These are phyloP conservation scores for Cordilura impudica DNA, from an alignment of 2,888 invertebrate genomes.

Conservation along the genomic window DNA sequence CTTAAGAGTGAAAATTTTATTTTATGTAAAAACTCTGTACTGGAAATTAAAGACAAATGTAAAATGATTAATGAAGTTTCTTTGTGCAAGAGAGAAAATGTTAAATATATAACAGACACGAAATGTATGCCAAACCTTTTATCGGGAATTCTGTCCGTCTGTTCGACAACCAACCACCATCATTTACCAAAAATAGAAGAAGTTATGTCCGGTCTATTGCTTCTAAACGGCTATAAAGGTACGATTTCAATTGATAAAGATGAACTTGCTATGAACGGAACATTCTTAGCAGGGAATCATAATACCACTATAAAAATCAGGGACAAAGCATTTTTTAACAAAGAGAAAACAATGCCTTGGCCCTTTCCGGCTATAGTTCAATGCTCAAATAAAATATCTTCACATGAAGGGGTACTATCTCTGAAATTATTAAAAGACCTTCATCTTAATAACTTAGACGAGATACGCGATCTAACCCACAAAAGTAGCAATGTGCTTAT, in stretches of 20 bases:
- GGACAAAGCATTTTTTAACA: too few relatives aligned
- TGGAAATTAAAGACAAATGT: constrained; percentile 47
- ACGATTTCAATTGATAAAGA: not conserved
- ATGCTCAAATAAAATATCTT: too few relatives aligned
- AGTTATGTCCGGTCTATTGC: not conserved
- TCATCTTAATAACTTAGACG: too few relatives aligned
- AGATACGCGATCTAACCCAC: too few relatives aligned
- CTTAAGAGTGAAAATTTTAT: constrained; percentile 42
- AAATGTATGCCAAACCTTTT: constrained; percentile 24
- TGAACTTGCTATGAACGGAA: not conserved
- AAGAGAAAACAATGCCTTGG: too few relatives aligned
- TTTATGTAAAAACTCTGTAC: constrained; percentile 47
- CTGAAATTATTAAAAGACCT: too few relatives aligned
- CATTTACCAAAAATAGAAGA: constrained; percentile 18
- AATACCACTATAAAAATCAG: too few relatives aligned
- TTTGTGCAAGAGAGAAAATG: constrained; percentile 40
- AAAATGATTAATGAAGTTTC: constrained; percentile 22
- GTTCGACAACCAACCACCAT: constrained; percentile 15
- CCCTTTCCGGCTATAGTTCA: too few relatives aligned
- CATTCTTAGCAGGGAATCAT: not conserved
- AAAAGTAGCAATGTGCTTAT: too few relatives aligned
- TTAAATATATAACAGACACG: constrained; percentile 23
- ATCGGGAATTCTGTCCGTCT: not conserved
- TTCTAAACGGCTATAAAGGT: constrained; percentile 13
- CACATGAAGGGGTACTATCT: too few relatives aligned